These are phyloP conservation scores for Luffia ferchaultella DNA, from an alignment of 2,888 invertebrate species.

Conservation along the genomic window DNA sequence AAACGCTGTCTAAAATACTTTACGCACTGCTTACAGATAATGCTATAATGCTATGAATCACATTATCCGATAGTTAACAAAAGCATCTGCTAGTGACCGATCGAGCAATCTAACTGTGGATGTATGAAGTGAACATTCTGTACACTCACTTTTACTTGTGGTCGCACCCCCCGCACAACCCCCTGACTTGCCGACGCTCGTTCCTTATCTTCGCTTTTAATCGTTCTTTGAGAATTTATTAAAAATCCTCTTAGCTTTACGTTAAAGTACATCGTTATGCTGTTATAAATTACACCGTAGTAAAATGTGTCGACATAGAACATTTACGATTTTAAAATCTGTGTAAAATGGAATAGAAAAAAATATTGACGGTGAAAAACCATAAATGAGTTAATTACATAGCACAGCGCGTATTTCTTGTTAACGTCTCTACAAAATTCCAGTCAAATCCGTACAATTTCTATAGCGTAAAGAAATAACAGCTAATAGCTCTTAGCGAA, in stretches of 20 bases:
- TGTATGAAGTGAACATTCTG: too few relatives aligned
- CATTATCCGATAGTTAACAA: background rate
- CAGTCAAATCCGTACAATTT: too few relatives aligned
- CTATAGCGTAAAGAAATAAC: too few relatives aligned
- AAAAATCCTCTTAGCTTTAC: slow-evolving; percentile 33
- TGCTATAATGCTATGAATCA: background rate
- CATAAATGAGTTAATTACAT: too few relatives aligned
- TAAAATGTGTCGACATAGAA: too few relatives aligned
- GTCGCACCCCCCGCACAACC: slow-evolving; percentile 14
- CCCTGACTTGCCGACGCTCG: slow-evolving; percentile 24
- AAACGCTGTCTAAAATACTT: too few relatives aligned
- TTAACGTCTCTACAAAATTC: too few relatives aligned
- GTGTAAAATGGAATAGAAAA: background rate
- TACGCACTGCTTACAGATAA: slow-evolving; percentile 14
- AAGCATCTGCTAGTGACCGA: slow-evolving; percentile 5
- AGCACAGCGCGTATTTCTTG: too few relatives aligned
- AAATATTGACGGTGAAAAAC: too few relatives aligned
- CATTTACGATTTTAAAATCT: background rate
- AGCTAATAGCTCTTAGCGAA: too few relatives aligned
- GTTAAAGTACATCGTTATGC: slow-evolving; percentile 13
- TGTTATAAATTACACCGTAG: background rate
- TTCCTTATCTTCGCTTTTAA: slow-evolving; percentile 46
- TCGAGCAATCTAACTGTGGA: too few relatives aligned
- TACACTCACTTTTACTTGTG: too few relatives aligned
- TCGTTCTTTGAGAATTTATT: slow-evolving; percentile 43